Percentiles rank a stretch among this genome's conserved stretches.
Evolutionary conservation across 2,113 vertebrate genomes (phyloP).

Genomic region (Nycticebus coucang): DNA sequence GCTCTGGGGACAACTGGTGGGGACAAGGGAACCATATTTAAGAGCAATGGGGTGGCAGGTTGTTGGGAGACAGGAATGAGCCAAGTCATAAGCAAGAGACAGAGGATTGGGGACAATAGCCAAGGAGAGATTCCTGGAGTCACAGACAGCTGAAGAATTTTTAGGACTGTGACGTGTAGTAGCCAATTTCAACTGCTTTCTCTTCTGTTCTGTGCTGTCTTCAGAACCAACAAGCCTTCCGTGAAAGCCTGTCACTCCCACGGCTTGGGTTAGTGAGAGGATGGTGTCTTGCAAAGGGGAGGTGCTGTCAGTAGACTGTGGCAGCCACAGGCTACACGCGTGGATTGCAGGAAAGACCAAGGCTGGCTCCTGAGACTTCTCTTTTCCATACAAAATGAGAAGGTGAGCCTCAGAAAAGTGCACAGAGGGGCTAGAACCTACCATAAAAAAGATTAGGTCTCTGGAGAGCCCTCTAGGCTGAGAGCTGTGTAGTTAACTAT

Average conservation of each 20-base stretch:
- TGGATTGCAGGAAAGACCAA: accelerated
- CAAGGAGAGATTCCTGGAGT: background rate
- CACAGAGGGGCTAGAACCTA: background rate
- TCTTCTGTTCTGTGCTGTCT: background rate
- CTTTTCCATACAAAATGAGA: background rate
- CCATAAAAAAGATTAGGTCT: background rate
- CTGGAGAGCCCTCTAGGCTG: background rate
- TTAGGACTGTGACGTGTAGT: background rate
- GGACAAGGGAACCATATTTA: background rate
- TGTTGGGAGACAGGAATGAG: background rate
- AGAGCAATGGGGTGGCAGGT: accelerated
- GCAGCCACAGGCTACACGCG: background rate
- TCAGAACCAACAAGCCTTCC: background rate
- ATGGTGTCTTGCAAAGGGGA: background rate
- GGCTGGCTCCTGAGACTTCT: background rate
- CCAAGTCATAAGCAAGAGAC: background rate
- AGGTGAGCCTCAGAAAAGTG: background rate
- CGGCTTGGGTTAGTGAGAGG: background rate
- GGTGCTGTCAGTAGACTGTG: too few species aligned
- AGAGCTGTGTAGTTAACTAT: background rate
- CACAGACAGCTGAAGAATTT: background rate
- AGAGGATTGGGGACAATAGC: too few species aligned
- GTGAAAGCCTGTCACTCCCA: background rate
- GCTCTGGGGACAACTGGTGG: background rate
- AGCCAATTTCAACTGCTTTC: background rate